phyloP scores from a whole-genome alignment of 2,888 invertebrate genomes.

The Cryptocheilus praepositus region DNA sequence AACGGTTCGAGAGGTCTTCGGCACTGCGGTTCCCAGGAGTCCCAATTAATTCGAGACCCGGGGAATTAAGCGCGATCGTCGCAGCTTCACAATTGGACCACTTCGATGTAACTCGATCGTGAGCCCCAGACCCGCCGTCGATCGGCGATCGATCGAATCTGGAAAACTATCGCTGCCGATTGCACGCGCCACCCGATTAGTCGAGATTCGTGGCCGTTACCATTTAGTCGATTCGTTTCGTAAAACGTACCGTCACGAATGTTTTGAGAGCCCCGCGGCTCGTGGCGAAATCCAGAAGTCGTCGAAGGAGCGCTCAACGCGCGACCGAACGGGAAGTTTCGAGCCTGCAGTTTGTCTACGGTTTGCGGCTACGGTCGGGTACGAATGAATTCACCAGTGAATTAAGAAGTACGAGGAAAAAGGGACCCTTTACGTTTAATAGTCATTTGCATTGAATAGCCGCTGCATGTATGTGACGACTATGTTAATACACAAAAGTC shows the following conservation, averaged over 20 bases:
- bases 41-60: constrained; percentile 47
- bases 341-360: background rate
- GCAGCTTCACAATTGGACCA: constrained; percentile 49
- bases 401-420: no score
- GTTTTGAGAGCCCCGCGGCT: background rate
- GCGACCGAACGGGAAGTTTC: background rate
- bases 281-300: constrained; percentile 3
- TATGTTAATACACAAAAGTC: no score
- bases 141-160: constrained; percentile 15
- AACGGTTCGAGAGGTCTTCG: constrained; percentile 8
- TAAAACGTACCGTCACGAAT: constrained; percentile 5
- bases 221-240: constrained; percentile 3
- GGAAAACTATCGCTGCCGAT: constrained; percentile 40
- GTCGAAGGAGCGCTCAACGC: background rate
- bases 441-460: no score
- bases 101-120: constrained; percentile 34
- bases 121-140: background rate
- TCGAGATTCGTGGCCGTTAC: constrained; percentile 11
- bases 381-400: no score
- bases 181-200: constrained; percentile 20
- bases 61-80: constrained; percentile 51
- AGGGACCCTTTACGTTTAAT: no score
- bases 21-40: constrained; percentile 40
- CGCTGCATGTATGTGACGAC: no score
- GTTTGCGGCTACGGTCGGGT: no score